Base-by-base conservation (phyloP, 2,797 vertebrate genomes). In the Typhlichthys subterraneus region DNA sequence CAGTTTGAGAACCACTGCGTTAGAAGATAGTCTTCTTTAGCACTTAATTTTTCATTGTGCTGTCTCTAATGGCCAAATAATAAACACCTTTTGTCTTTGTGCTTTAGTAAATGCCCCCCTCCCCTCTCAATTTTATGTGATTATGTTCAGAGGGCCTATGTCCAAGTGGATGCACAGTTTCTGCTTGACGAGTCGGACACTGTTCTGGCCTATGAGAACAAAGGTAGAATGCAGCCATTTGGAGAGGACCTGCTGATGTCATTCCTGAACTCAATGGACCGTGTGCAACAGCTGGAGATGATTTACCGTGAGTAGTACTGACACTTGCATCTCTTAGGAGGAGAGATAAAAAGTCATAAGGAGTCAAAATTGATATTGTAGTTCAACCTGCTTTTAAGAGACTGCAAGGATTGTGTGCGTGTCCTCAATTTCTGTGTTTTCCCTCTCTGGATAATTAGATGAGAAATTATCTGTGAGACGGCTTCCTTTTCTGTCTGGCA, bases 171-270 rank as follows among this genome's bases (percentile, higher is more conserved):
- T 59, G 92, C 98, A 69, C 91, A 92, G 66, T 99, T 98, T 77
- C 91, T 99, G 63, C 92, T 95, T 85, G 97, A 99, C 46, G 94
- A 95, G 75, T 94, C 85, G 1, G 97, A 99, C 86, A 98, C 97
- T 0, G 87, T 98, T 57, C 86, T 96, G 84, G 96, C 96, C 62
- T 98, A 99, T 0, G 97, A 99, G 87, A 94, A 94, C 71, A 95
- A 91, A 86, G 97, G 96, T 71, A 90, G 93, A 81, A 87, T 82
- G 1, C 91, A 93, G 74, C 93, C 92, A 7, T 94, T 95, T 73
- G 88, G 83, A 17, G 92, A 93, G 61, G 94, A 97, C 83, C 94
- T 94, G 1, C 85, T 99, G 59, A 94, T 96, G 93, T 92, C 95
- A 5, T 94, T 94, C 10, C 93, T 94, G 0, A 94, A 76, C 83